Conservation (phyloP, 2,888 invertebrate genomes). For the Caenorhabditis sp. region DNA sequence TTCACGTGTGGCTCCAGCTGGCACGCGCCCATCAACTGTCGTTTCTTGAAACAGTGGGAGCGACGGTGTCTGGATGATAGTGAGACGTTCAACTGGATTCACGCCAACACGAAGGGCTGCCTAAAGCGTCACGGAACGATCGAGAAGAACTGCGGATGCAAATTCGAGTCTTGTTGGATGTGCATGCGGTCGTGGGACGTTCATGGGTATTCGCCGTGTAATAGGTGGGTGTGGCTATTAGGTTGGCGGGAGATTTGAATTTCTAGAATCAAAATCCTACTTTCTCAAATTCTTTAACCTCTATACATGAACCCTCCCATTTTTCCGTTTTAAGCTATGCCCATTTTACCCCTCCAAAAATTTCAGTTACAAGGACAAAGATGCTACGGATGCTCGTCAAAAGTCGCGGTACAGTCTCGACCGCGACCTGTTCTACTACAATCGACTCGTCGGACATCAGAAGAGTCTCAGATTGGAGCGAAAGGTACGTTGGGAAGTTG, state of each 20-base stretch:
- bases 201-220: too few relatives aligned
- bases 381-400: constrained; percentile 93
- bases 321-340: too few relatives aligned
- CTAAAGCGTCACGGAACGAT: constrained; percentile 92
- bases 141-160: constrained; percentile 94
- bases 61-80: too few relatives aligned
- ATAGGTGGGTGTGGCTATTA: constrained; percentile 86
- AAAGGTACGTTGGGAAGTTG: constrained; percentile 77
- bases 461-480: constrained; percentile 97
- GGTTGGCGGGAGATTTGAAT: too few relatives aligned
- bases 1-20: too few relatives aligned
- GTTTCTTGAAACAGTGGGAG: too few relatives aligned
- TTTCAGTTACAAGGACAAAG: constrained; percentile 6
- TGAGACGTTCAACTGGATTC: constrained; percentile 99
- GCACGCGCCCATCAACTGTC: too few relatives aligned
- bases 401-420: constrained; percentile 92
- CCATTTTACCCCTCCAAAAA: too few relatives aligned
- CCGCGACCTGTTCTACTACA: constrained; percentile 97
- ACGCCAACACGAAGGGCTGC: constrained; percentile 99
- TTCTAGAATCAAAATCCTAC: too few relatives aligned
- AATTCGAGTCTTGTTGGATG: constrained; percentile 99
- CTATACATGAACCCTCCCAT: neutral
- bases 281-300: too few relatives aligned
- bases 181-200: constrained; percentile 98
- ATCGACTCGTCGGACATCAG: constrained; percentile 99